Conservation (phyloP, 1,140 invertebrate genomes). For the Polypedilum pembai region DNA sequence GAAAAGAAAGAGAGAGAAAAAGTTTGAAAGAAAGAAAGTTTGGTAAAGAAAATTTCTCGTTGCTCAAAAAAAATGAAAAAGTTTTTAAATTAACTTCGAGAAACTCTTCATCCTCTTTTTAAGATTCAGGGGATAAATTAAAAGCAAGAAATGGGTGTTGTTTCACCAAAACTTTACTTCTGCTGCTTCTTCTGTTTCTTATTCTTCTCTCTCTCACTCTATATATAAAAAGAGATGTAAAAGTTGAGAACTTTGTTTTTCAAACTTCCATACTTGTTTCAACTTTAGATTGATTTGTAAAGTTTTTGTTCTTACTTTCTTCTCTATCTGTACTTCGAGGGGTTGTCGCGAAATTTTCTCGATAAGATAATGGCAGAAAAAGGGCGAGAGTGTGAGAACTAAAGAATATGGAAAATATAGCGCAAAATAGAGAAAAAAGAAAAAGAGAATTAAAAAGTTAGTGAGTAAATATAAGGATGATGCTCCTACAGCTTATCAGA, state of each 20-base stretch:
- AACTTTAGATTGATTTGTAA: constrained; percentile 28
- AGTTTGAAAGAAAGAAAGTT: not conserved
- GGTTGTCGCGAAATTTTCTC: constrained; percentile 15
- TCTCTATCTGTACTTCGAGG: not conserved
- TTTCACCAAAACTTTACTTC: constrained; percentile 10
- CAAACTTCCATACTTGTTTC: constrained; percentile 24
- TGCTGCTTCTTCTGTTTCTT: not conserved
- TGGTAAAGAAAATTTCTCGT: not conserved
- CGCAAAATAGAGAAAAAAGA: too few species aligned
- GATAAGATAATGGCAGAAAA: not conserved
- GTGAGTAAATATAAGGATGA: too few species aligned
- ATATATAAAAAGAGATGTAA: not conserved
- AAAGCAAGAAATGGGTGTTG: constrained; percentile 8
- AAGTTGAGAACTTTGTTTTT: constrained; percentile 22
- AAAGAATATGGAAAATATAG: not conserved
- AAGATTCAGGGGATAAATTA: constrained; percentile 26
- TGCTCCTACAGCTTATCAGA: not conserved
- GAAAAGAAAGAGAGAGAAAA: not conserved
- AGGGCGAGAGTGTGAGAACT: not conserved
- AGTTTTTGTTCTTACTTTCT: constrained; percentile 15
- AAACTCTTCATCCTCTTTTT: constrained; percentile 16
- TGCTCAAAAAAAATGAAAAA: constrained; percentile 16
- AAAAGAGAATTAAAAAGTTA: too few species aligned
- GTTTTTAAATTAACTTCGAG: constrained; percentile 24
- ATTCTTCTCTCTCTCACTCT: too few species aligned